Percentiles rank a stretch among this genome's conserved stretches.
phyloP scores from a whole-genome alignment of 2,113 vertebrate species.

The Chascanopsetta lugubris region DNA sequence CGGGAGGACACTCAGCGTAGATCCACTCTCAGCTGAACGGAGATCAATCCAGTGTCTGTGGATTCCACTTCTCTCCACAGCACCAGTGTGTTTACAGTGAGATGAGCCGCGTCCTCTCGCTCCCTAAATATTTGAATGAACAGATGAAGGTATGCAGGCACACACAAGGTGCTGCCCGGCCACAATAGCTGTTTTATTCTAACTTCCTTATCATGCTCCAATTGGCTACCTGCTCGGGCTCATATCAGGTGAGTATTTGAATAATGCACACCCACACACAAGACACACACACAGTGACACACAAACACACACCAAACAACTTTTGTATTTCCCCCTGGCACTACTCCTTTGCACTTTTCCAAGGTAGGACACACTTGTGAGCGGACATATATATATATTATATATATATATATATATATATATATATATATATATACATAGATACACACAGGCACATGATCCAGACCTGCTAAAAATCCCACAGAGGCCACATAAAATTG shows the following conservation, averaged over 20 bases:
- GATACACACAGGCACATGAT: constrained; percentile 15
- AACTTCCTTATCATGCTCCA: constrained; percentile 73
- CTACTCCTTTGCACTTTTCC: constrained; percentile 9
- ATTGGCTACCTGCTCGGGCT: constrained; percentile 62
- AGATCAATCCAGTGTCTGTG: constrained; percentile 18
- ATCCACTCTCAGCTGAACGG: constrained; percentile 29
- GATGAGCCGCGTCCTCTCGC: constrained; percentile 12
- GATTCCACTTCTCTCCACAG: neutral
- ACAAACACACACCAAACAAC: constrained; percentile 26
- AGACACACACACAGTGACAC: constrained; percentile 12
- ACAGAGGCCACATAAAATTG: constrained; percentile 9
- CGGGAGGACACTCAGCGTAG: constrained; percentile 25
- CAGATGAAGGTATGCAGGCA: constrained; percentile 36
- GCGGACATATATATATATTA: neutral
- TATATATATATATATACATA: no score
- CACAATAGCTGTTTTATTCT: constrained; percentile 71
- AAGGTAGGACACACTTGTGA: constrained; percentile 9
- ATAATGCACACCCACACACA: constrained; percentile 63
- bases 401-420: no score
- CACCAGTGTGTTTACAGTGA: constrained; percentile 3
- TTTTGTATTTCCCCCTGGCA: constrained; percentile 34
- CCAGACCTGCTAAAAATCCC: constrained; percentile 11
- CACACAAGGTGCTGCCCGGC: constrained; percentile 59
- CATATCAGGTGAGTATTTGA: constrained; percentile 67
- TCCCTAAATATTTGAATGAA: constrained; percentile 46